A percentile compares a stretch with the other conserved stretches of the same genome.
Evolutionary conservation across 1,140 invertebrate genomes (phyloP).

Genomic region (Drosophila sproati): DNA sequence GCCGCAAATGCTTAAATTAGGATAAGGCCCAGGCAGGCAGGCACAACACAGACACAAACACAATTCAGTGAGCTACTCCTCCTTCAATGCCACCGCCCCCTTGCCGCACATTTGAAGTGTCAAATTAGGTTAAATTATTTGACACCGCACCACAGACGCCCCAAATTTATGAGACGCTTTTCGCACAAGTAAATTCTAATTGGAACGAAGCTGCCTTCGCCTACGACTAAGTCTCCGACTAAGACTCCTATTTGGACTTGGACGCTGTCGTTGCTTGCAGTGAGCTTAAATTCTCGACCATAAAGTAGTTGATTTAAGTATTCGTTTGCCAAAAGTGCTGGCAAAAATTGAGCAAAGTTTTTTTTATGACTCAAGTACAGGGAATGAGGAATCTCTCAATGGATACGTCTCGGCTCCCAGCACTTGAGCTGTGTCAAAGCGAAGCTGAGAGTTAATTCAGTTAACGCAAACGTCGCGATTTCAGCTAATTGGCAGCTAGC

Average conservation of each 20-base stretch:
- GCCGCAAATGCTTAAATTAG: conserved; percentile 77
- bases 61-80: conserved; percentile 1
- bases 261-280: not conserved
- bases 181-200: conserved; percentile 64
- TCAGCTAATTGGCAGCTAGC: conserved; percentile 53
- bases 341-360: conserved; percentile 59
- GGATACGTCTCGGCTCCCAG: conserved; percentile 1
- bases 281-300: conserved; percentile 31
- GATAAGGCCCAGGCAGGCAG: conserved; percentile 43
- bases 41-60: conserved; percentile 28
- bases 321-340: conserved; percentile 37
- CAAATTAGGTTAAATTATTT: conserved; percentile 85
- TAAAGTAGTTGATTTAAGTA: conserved; percentile 71
- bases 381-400: not conserved
- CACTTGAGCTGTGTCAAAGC: conserved; percentile 60
- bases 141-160: conserved; percentile 60
- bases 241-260: not conserved
- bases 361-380: conserved; percentile 44
- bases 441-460: conserved; percentile 43
- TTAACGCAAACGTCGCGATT: conserved; percentile 33
- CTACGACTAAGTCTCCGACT: not conserved
- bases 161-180: conserved; percentile 67
- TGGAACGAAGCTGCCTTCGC: conserved; percentile 40
- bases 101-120: conserved; percentile 75
- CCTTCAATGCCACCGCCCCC: not conserved